These are phyloP conservation scores for Dysmachus trigonus DNA, from an alignment of 2,888 invertebrate species.

Conservation along the genomic window DNA sequence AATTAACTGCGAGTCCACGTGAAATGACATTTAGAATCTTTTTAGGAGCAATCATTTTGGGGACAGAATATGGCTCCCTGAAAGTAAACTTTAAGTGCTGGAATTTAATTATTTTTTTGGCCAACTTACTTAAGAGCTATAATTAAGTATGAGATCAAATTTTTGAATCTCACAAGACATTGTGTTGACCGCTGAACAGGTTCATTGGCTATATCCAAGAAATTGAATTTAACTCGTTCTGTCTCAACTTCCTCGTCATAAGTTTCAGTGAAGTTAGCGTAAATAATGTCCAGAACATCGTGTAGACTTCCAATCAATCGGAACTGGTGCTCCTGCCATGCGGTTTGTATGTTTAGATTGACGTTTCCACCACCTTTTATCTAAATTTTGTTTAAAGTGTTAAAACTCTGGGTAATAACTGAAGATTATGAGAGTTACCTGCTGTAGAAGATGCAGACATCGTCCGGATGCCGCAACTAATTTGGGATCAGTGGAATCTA, in stretches of 20 bases:
- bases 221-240: conserved; percentile 48
- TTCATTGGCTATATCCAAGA: conserved; percentile 52
- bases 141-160: conserved; percentile 53
- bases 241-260: conserved; percentile 52
- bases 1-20: conserved; percentile 56
- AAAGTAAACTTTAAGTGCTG: conserved; percentile 19
- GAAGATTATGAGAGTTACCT: too few species aligned
- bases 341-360: conserved; percentile 55
- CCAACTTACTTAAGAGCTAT: conserved; percentile 52
- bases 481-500: conserved; percentile 53
- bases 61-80: conserved; percentile 58
- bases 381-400: conserved; percentile 36
- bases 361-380: conserved; percentile 57
- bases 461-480: conserved; percentile 54
- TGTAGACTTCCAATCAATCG: conserved; percentile 55
- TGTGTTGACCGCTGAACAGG: conserved; percentile 55
- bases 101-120: neutral
- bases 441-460: conserved; percentile 59
- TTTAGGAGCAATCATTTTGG: conserved; percentile 55
- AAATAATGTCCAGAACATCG: conserved; percentile 53
- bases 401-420: too few species aligned
- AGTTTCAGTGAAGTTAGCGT: conserved; percentile 54
- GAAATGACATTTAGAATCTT: conserved; percentile 56
- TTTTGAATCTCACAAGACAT: conserved; percentile 53
- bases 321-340: conserved; percentile 57